A percentile compares a stretch with the other conserved stretches of the same genome.
phyloP scores from a whole-genome alignment of 2,113 vertebrate genomes.

The Aspiorhynchus laticeps region DNA sequence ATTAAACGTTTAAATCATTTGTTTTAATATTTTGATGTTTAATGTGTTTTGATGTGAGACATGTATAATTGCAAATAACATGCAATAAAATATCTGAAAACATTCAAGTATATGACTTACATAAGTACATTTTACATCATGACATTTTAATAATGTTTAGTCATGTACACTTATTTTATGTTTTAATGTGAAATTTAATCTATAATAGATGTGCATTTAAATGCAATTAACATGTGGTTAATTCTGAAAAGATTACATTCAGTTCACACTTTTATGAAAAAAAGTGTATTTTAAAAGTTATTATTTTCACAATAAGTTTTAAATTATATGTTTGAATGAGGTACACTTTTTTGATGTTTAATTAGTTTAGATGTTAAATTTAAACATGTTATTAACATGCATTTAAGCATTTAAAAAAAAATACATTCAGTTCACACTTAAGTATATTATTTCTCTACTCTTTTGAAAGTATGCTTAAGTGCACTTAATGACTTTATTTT shows the following conservation, averaged over 20 bases:
- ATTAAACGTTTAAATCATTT: too few species aligned
- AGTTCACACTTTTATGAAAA: background rate
- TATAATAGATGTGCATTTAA: too few species aligned
- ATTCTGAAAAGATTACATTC: background rate
- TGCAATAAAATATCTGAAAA: too few species aligned
- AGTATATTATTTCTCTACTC: background rate
- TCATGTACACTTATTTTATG: background rate
- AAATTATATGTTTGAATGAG: background rate
- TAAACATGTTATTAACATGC: background rate
- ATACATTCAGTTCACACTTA: background rate
- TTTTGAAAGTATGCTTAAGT: background rate
- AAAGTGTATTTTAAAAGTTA: too few species aligned
- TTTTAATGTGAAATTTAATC: too few species aligned
- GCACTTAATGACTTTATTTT: background rate
- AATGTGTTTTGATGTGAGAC: too few species aligned
- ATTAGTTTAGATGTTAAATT: background rate
- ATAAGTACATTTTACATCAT: too few species aligned
- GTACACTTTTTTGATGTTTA: background rate
- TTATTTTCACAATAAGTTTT: background rate
- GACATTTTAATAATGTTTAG: too few species aligned
- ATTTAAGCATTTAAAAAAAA: background rate
- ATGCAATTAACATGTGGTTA: too few species aligned
- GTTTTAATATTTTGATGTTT: too few species aligned
- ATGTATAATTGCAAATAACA: too few species aligned
- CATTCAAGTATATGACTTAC: too few species aligned